These are phyloP conservation scores for Oophaga pumilio DNA, from an alignment of 2,113 vertebrate species.

Conservation along the genomic window DNA sequence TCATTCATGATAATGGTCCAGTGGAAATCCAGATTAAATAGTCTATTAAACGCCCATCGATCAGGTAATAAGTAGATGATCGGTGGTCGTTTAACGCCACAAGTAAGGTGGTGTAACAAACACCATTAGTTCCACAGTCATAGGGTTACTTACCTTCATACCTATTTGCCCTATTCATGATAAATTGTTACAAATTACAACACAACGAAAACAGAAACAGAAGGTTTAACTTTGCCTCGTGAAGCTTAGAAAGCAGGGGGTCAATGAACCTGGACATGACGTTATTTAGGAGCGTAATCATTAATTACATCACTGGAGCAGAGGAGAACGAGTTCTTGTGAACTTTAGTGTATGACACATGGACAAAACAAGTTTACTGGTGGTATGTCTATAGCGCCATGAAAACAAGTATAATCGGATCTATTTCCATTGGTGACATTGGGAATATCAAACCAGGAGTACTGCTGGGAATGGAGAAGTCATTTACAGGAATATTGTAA, in stretches of 20 bases:
- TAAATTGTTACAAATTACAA: neutral
- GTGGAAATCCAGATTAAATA: no score
- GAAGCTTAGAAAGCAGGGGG: neutral
- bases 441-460: neutral
- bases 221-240: neutral
- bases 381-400: neutral
- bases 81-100: no score
- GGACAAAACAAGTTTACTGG: neutral
- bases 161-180: neutral
- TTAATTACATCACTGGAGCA: slow-evolving; percentile 2
- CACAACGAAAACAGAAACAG: neutral
- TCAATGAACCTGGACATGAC: neutral
- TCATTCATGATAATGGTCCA: no score
- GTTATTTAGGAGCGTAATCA: slow-evolving; percentile 7
- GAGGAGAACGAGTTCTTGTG: neutral
- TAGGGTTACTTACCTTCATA: neutral
- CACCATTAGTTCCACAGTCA: neutral
- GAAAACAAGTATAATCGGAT: neutral
- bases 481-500: neutral
- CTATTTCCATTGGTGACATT: neutral
- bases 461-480: no score
- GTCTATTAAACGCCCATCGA: no score
- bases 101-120: no score
- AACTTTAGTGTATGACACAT: neutral
- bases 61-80: no score